Evolutionary conservation across 2,113 vertebrate genomes (phyloP), one percentile per base, ranked within the genome.

Genomic region (Eidolon helvum): DNA sequence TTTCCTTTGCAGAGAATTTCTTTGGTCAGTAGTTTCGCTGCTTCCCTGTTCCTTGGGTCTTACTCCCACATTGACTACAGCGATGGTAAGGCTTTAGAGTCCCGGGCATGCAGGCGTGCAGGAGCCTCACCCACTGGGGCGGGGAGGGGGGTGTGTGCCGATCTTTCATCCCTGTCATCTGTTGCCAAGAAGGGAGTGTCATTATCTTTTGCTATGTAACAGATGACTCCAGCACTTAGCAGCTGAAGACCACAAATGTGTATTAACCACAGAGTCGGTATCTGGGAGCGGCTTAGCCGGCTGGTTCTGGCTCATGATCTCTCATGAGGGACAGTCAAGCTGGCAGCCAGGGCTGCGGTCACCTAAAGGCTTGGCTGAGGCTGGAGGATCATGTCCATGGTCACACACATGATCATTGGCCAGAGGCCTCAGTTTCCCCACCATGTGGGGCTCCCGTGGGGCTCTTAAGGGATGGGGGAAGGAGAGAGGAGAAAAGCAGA

Each of bases 1-100:
- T 96, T 96, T 97, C 68, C 97, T 71, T 98, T 96, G 1, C 98
- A 99, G 99, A 99, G 99, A 98, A 99, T 99, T 97, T 99, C 99
- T 45, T 97, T 99, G 98, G 99, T 99, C 97, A 99, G 99, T 95
- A 99, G 99, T 90, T 99, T 99, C 86, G 99, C 99, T 1, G 99
- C 99, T 15, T 99, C 99, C 3, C 98, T 99, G 19, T 99, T 99
- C 97, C 99, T 99, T 1, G 99, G 99, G 30, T 97, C 95, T 79
- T 99, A 99, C 79, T 99, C 99, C 1, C 98, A 99, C 57, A 99
- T 99, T 12, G 99, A 99, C 98, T 99, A 98, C 97, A 99, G 99
- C 10, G 99, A 99, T 7, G 99, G 99, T 99, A 96, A 97, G 98
- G 95, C 40, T 30, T 26, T 12, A 0, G 61, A 2, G 15, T n/a